Conservation (phyloP, 2,888 invertebrate species). For the Periphyllus acericola region DNA sequence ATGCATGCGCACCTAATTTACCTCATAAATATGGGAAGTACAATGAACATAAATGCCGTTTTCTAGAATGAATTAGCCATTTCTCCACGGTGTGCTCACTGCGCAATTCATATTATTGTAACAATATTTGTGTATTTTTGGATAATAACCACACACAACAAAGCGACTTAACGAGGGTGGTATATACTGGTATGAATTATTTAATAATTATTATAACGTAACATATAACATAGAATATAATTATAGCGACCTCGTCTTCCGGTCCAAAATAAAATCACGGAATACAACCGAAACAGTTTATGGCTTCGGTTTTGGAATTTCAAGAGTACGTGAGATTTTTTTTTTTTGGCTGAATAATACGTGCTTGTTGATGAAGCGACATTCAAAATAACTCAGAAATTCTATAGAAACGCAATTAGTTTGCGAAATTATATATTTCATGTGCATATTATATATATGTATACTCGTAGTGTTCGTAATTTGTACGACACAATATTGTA, state of each 20-base stretch:
- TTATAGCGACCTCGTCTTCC: not conserved
- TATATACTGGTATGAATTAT: conserved; percentile 32
- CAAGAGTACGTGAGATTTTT: not conserved
- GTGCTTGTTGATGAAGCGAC: too few relatives aligned
- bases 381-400: too few relatives aligned
- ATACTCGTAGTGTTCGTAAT: too few relatives aligned
- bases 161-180: not conserved
- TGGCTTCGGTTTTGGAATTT: not conserved
- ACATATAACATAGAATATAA: not conserved
- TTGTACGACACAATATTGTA: not conserved
- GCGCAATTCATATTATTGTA: not conserved
- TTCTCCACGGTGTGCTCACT: not conserved
- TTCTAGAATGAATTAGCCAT: conserved; percentile 30
- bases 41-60: not conserved
- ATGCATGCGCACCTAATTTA: not conserved
- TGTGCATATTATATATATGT: too few relatives aligned
- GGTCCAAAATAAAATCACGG: conserved; percentile 5
- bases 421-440: not conserved
- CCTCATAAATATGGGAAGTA: not conserved
- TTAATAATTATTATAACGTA: conserved; percentile 17
- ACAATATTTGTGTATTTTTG: conserved; percentile 25
- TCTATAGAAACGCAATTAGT: not conserved
- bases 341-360: too few relatives aligned
- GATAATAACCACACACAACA: not conserved
- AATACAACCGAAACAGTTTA: not conserved